Evolutionary conservation across 2,113 vertebrate species (phyloP).

Genomic region (Sclerurus mexicanus): DNA sequence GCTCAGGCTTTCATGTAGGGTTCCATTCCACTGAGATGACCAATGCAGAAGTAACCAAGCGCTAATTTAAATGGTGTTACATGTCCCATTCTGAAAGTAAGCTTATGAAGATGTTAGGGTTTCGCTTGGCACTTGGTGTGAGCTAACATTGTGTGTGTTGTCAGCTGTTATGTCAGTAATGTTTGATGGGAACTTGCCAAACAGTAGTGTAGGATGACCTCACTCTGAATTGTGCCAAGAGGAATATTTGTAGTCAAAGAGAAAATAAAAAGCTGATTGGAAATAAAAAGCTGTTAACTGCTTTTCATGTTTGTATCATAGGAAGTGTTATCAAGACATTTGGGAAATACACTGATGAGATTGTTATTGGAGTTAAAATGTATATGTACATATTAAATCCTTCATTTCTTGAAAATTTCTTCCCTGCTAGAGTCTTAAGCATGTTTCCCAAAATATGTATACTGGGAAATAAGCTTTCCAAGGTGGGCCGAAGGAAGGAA

Average conservation of each 20-base stretch:
- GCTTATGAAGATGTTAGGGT: not conserved
- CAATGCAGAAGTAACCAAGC: not conserved
- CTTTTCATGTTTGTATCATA: not conserved
- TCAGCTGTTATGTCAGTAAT: accelerated
- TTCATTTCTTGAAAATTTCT: not conserved
- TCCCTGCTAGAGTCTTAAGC: not conserved
- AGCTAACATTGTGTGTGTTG: accelerated
- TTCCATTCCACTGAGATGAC: not conserved
- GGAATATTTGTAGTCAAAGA: not conserved
- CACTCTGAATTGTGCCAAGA: not conserved
- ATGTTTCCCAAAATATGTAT: not conserved
- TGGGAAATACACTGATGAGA: not conserved
- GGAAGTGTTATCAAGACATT: not conserved
- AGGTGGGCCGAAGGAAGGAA: not conserved
- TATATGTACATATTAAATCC: not conserved
- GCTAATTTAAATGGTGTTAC: not conserved
- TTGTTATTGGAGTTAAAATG: not conserved
- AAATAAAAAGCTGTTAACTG: slow-evolving; percentile 1
- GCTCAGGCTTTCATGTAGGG: not conserved
- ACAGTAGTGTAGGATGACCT: not conserved
- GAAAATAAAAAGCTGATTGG: not conserved
- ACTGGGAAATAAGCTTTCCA: not conserved
- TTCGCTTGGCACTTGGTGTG: not conserved
- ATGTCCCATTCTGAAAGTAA: not conserved
- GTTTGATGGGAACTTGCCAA: not conserved